Conservation (phyloP, 2,113 vertebrate genomes). For the Chionomys nivalis region DNA sequence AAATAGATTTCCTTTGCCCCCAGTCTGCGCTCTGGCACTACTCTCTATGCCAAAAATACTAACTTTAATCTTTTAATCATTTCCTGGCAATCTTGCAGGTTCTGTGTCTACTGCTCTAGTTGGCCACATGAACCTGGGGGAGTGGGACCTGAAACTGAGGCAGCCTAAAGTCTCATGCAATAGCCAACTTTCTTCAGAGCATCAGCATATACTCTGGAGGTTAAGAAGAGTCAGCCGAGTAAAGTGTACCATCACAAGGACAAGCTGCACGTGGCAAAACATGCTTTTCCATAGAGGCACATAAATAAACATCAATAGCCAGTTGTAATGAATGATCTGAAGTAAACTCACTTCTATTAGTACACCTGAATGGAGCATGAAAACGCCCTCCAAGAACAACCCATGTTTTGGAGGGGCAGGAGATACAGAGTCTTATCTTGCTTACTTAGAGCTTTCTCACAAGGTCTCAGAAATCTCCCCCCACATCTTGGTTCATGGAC, state of each 20-base stretch:
- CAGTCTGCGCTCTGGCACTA: neutral
- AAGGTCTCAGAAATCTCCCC: neutral
- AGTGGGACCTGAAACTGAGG: neutral
- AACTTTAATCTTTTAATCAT: neutral
- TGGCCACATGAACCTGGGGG: neutral
- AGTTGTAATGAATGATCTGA: neutral
- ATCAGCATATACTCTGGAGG: neutral
- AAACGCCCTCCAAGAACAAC: neutral
- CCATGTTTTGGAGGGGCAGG: neutral
- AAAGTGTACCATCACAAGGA: neutral
- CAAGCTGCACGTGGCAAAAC: neutral
- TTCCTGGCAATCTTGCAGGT: neutral
- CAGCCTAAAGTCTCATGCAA: neutral
- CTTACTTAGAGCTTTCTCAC: neutral
- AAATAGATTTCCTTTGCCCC: neutral
- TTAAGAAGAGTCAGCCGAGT: neutral
- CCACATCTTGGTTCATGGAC: neutral
- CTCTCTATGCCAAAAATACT: neutral
- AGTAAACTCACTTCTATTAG: neutral
- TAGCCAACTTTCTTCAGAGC: neutral
- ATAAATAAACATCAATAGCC: neutral
- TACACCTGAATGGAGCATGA: neutral
- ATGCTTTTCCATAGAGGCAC: neutral
- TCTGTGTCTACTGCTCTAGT: neutral
- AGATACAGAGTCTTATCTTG: neutral